These are phyloP conservation scores for Bombylius major DNA, from an alignment of 2,888 invertebrate genomes.

Conservation along the genomic window DNA sequence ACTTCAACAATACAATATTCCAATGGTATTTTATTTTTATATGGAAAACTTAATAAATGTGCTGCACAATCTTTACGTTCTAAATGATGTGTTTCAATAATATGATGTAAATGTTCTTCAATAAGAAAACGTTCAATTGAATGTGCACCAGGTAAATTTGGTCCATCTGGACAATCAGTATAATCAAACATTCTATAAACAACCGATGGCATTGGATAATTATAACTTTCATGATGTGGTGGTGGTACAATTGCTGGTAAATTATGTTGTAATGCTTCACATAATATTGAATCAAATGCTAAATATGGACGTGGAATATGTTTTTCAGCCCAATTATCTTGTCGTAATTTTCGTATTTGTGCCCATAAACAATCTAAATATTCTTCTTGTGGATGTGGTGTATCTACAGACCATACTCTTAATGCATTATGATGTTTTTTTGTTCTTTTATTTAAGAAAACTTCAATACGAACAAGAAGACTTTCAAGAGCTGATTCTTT, in stretches of 20 bases:
- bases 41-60: conserved; percentile 80
- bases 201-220: conserved; percentile 89
- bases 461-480: conserved; percentile 78
- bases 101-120: conserved; percentile 92
- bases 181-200: conserved; percentile 97
- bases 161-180: conserved; percentile 92
- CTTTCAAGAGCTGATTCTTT: conserved; percentile 88
- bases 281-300: conserved; percentile 87
- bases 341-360: conserved; percentile 77
- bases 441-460: conserved; percentile 81
- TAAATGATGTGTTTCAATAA: conserved; percentile 72
- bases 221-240: conserved; percentile 78
- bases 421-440: conserved; percentile 89
- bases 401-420: conserved; percentile 87
- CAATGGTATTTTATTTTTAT: conserved; percentile 85
- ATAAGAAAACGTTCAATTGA: conserved; percentile 95
- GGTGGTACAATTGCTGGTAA: conserved; percentile 83
- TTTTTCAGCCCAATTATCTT: conserved; percentile 94
- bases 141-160: conserved; percentile 86
- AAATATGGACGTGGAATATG: conserved; percentile 91
- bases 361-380: conserved; percentile 96
- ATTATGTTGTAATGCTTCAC: conserved; percentile 93
- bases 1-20: conserved; percentile 98
- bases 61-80: conserved; percentile 95
- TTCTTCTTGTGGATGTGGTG: conserved; percentile 91